Percentiles rank a stretch among this genome's conserved stretches.
Evolutionary conservation across 2,888 invertebrate species (phyloP).

Genomic region (Azorinus chamasolen): DNA sequence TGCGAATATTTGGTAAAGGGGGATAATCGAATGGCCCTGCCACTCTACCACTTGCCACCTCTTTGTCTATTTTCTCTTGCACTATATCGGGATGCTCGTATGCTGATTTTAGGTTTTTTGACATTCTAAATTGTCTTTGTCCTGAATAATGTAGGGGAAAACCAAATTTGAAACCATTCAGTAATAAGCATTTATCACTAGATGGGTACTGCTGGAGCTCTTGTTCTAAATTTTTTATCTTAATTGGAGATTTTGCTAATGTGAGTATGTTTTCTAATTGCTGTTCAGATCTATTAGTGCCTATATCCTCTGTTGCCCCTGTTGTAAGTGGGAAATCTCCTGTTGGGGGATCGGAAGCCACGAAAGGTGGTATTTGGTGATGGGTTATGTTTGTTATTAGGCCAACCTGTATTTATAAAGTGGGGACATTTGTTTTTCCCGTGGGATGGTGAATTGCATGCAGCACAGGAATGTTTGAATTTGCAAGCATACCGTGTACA

Average conservation of each 20-base stretch:
- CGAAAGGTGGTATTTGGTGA: too few species aligned
- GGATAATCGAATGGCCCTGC: conserved; percentile 11
- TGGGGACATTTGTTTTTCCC: too few species aligned
- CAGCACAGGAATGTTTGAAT: too few species aligned
- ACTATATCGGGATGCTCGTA: neutral
- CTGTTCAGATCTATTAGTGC: too few species aligned
- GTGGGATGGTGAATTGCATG: too few species aligned
- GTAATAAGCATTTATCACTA: neutral
- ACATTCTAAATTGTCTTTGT: neutral
- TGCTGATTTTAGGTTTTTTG: conserved; percentile 11
- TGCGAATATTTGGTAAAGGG: neutral
- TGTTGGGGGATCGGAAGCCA: too few species aligned
- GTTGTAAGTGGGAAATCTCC: too few species aligned
- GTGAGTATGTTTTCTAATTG: neutral
- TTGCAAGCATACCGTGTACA: too few species aligned
- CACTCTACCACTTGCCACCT: conserved; percentile 9
- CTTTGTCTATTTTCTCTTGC: conserved; percentile 13
- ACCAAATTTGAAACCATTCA: conserved; percentile 14
- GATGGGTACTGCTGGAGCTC: neutral
- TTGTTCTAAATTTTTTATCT: neutral
- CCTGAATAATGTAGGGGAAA: neutral
- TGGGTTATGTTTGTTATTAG: too few species aligned
- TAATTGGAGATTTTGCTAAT: conserved; percentile 2
- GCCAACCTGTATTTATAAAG: too few species aligned
- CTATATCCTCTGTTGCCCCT: too few species aligned